These are phyloP conservation scores for Micoletzkya japonica DNA, from an alignment of 2,888 invertebrate genomes.

Conservation along the genomic window DNA sequence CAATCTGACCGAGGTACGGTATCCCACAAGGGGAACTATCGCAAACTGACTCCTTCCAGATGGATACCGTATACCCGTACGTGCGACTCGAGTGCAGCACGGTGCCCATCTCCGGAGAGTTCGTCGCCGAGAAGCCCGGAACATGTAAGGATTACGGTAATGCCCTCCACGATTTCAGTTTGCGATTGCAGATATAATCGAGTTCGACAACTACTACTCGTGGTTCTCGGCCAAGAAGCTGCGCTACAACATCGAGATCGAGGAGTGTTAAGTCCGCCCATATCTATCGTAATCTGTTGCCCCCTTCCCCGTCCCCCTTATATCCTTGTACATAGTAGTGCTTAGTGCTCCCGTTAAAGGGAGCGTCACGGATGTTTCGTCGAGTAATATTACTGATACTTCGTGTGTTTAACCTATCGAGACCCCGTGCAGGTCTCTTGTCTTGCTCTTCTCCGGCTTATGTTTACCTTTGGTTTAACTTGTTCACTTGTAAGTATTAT, in stretches of 20 bases:
- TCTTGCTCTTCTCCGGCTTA: no score
- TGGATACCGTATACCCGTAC: conserved; percentile 62
- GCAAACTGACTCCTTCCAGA: no score
- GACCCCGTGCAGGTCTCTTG: no score
- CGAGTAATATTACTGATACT: no score
- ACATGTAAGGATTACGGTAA: conserved; percentile 49
- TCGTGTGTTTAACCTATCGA: no score
- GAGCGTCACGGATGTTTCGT: no score
- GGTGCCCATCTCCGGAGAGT: conserved; percentile 58
- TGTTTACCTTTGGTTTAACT: no score
- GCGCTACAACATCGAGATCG: conserved; percentile 62
- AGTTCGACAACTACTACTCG: conserved; percentile 63
- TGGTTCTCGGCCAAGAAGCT: conserved; percentile 64
- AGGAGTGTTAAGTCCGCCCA: conserved; percentile 41
- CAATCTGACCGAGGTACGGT: conserved; percentile 48
- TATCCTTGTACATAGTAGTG: no score
- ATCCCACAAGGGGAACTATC: conserved; percentile 3
- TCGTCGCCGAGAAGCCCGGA: conserved; percentile 53
- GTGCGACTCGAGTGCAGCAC: conserved; percentile 62
- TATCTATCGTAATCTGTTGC: no score
- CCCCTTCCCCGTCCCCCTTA: no score
- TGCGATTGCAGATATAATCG: conserved; percentile 56
- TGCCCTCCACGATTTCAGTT: neutral
- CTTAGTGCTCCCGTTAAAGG: no score
- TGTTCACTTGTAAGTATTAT: no score